Base-by-base conservation (phyloP, 1,140 invertebrate species). In the Leptinotarsa lineolata region DNA sequence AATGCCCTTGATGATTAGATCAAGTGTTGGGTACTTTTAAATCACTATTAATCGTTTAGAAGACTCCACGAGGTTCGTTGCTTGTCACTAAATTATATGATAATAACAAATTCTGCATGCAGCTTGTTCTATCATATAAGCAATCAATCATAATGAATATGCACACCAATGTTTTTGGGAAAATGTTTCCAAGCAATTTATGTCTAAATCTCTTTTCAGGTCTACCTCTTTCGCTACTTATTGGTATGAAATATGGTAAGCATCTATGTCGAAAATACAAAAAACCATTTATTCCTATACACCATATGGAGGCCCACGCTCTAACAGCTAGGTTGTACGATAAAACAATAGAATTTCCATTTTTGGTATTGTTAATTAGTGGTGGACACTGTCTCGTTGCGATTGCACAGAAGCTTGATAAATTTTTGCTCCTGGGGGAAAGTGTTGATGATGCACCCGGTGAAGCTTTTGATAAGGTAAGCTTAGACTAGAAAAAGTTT, bases 251-350 rank as follows among this genome's bases (percentile, higher is more conserved):
- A 69, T 95, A 96, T 91, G 95, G 93, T 2, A 94, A 94, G 81
- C 87, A 93, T 81, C 81, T 99, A 24, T 90, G 91, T 24, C 86
- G 87, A 75, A 85, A 87, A 68, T 88, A 89, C 77, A 88, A 90
- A 1, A 95, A 96, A 85, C 95, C 95, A 5, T 87, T 99, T 76
- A 95, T 99, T 82, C 96, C 97, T 0, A 94, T 99, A 79, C 97
- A 99, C 88, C 97, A 99, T 79, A 99, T 99, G 97, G 92, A 99
- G 89, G 97, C 97, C 11, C 97, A 99, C 89, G 96, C 97, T n/a
- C 84, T 99, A 69, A 96, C 93, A 21, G 90, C 89, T 16, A 87
- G 96, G 82, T 92, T 98, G 89, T 71, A 84, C 79, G 85, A 86
- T 78, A 71, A 85, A 72, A 72, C 76, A 70, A 86, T 98, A 63